Percentiles rank a stretch among this genome's conserved stretches.
Conservation (phyloP, 92 coral and sea anemone genomes). For the Zoanthus gigantus region DNA sequence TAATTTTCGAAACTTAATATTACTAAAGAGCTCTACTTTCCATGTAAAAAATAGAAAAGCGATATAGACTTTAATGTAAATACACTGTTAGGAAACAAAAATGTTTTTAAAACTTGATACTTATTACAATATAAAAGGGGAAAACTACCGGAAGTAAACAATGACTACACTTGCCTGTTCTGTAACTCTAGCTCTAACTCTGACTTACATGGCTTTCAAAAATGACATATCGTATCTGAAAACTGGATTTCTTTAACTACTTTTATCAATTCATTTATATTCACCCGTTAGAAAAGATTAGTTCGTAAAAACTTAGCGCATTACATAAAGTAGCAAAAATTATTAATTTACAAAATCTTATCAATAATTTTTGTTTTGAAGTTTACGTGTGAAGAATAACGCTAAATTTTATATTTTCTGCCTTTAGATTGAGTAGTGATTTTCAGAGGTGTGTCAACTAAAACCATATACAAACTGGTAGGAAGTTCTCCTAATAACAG, state of each 20-base stretch:
- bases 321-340: background rate
- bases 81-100: too few relatives aligned
- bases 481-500: background rate
- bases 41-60: too few relatives aligned
- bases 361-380: background rate
- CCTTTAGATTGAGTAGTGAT: background rate
- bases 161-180: too few relatives aligned
- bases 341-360: background rate
- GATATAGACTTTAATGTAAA: too few relatives aligned
- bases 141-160: too few relatives aligned
- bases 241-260: background rate
- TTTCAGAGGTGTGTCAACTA: background rate
- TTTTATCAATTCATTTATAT: background rate
- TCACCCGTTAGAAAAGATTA: background rate
- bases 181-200: too few relatives aligned
- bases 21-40: too few relatives aligned
- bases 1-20: too few relatives aligned
- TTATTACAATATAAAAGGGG: too few relatives aligned
- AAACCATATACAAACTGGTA: background rate
- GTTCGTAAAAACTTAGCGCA: background rate
- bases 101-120: too few relatives aligned
- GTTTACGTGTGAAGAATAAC: slow-evolving; percentile 11
- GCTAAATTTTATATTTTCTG: background rate
- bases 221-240: too few relatives aligned
- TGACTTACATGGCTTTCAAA: too few relatives aligned